These are phyloP conservation scores for Lutjanus argentimaculatus DNA, from an alignment of 2,797 vertebrate species.

Conservation along the genomic window DNA sequence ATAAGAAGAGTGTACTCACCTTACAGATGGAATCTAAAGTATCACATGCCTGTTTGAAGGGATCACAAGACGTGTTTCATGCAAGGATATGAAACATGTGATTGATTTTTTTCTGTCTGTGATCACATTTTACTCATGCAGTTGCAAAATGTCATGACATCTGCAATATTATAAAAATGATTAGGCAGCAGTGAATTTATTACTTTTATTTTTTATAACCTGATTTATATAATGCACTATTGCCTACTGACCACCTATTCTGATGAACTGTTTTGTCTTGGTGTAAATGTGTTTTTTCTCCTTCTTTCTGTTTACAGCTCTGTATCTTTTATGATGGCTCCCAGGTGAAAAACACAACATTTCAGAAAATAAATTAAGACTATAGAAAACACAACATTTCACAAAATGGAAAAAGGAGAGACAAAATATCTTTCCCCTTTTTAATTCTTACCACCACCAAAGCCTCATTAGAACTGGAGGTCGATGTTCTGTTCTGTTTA, in stretches of 20 bases:
- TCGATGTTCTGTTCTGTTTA: neutral
- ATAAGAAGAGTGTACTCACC: neutral
- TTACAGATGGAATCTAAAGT: slow-evolving; percentile 3
- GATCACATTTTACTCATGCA: neutral
- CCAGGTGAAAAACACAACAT: neutral
- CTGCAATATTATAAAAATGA: neutral
- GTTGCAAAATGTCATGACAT: neutral
- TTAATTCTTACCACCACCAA: neutral
- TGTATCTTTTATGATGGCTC: neutral
- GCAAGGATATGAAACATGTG: neutral
- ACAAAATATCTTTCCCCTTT: neutral
- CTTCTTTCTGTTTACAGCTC: neutral
- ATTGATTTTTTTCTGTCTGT: neutral
- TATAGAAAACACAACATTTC: neutral
- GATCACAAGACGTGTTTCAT: slow-evolving; percentile 2
- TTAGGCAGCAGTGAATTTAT: neutral
- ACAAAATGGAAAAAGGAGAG: too few species aligned
- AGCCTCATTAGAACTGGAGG: neutral
- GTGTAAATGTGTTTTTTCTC: too few species aligned
- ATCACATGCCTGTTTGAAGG: slow-evolving; percentile 5
- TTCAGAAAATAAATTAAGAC: neutral
- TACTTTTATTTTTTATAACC: neutral
- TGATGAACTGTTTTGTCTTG: neutral
- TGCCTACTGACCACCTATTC: neutral
- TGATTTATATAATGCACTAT: neutral